Conservation (phyloP, 2,888 invertebrate genomes). For the Perizoma affinitatum region DNA sequence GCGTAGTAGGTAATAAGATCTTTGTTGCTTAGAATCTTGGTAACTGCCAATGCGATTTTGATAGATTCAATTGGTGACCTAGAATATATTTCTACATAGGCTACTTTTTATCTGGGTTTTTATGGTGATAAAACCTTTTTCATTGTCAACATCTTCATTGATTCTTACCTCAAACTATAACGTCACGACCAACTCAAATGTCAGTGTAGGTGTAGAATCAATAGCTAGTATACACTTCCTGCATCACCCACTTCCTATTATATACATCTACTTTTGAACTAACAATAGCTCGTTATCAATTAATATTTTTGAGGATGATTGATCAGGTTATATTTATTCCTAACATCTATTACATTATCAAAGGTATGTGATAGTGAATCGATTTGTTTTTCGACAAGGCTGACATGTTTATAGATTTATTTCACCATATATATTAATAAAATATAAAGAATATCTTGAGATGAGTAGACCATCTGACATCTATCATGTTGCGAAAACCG, state of each 20-base stretch:
- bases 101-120: too few species aligned
- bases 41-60: too few species aligned
- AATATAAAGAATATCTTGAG: constrained; percentile 12
- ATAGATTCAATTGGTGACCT: too few species aligned
- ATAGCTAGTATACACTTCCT: constrained; percentile 50
- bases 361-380: constrained; percentile 6
- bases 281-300: constrained; percentile 24
- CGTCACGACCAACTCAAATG: constrained; percentile 72
- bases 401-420: constrained; percentile 20
- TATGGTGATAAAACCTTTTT: too few species aligned
- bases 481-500: constrained; percentile 15
- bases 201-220: constrained; percentile 53
- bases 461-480: constrained; percentile 26
- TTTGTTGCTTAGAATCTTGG: too few species aligned
- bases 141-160: too few species aligned
- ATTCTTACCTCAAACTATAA: constrained; percentile 53
- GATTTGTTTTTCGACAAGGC: constrained; percentile 17
- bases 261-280: constrained; percentile 12
- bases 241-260: constrained; percentile 47
- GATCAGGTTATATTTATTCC: background rate
- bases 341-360: background rate
- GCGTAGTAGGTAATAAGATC: too few species aligned
- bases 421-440: constrained; percentile 30
- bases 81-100: too few species aligned
- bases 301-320: constrained; percentile 2